A percentile compares a stretch with the other conserved stretches of the same genome.
These are phyloP conservation scores for Leptarthrus brevirostris DNA, from an alignment of 2,888 invertebrate genomes.

Conservation along the genomic window DNA sequence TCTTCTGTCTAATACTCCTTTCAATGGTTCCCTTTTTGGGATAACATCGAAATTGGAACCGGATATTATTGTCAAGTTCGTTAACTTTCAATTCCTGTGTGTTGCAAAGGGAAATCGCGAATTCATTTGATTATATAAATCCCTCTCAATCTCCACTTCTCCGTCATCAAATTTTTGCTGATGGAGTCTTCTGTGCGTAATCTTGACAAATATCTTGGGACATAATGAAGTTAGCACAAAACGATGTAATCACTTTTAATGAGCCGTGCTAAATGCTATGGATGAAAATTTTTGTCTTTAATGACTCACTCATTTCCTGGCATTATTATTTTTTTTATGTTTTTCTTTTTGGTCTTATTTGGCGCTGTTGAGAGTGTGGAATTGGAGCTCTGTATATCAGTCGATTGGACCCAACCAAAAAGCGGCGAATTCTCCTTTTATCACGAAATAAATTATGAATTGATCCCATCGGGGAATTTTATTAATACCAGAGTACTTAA, in stretches of 20 bases:
- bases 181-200: slow-evolving; percentile 5
- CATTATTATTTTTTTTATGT: neutral
- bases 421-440: neutral
- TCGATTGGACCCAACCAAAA: neutral
- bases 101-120: neutral
- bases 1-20: neutral
- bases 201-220: neutral
- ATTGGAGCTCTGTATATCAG: too few species aligned
- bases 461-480: neutral
- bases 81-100: neutral
- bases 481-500: neutral
- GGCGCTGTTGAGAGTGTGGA: too few species aligned
- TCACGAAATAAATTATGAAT: neutral
- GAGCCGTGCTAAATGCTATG: slow-evolving; percentile 40
- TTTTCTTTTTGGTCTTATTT: neutral
- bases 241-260: slow-evolving; percentile 35
- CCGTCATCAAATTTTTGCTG: too few species aligned
- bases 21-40: neutral
- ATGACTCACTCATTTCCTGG: slow-evolving; percentile 41
- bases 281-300: slow-evolving; percentile 31
- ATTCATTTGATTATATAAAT: slow-evolving; percentile 1
- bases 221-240: neutral
- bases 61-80: neutral
- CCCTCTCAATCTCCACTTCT: neutral
- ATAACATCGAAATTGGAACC: neutral